phyloP scores from a whole-genome alignment of 2,888 invertebrate species.

The Cyclophora punctaria region DNA sequence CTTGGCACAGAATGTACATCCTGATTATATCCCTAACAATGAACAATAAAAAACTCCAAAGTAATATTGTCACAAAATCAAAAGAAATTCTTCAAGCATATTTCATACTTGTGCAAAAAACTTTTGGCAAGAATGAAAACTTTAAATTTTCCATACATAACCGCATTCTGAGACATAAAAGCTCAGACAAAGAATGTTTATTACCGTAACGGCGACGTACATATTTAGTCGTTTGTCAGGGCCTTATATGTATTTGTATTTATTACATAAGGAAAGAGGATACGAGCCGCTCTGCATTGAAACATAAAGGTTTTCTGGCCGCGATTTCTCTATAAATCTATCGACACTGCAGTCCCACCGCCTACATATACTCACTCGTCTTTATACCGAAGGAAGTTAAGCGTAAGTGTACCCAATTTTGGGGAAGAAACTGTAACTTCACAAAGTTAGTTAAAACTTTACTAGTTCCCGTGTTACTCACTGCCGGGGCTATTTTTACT shows the following conservation, averaged over 20 bases:
- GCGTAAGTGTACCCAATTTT: constrained; percentile 26
- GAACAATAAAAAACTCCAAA: no score
- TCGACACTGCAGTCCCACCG: constrained; percentile 32
- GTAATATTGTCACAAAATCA: no score
- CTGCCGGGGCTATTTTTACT: no score
- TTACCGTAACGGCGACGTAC: constrained; percentile 36
- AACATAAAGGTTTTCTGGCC: constrained; percentile 54
- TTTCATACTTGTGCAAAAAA: no score
- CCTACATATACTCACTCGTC: no score
- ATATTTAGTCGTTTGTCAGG: constrained; percentile 39
- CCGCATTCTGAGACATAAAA: constrained; percentile 12
- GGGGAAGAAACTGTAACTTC: constrained; percentile 34
- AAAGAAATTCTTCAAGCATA: no score
- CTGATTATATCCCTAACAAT: no score
- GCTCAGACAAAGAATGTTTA: constrained; percentile 45
- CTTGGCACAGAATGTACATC: no score
- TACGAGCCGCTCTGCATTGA: no score
- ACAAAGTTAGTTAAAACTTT: constrained; percentile 17
- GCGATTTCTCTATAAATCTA: constrained; percentile 56
- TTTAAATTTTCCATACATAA: no score
- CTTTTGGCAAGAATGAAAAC: constrained; percentile 1
- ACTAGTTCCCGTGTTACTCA: constrained; percentile 1
- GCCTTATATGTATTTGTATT: not conserved
- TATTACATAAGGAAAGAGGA: constrained; percentile 18
- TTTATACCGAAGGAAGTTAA: no score